Conservation (phyloP, 1,140 invertebrate genomes). For the Venturia canescens region DNA sequence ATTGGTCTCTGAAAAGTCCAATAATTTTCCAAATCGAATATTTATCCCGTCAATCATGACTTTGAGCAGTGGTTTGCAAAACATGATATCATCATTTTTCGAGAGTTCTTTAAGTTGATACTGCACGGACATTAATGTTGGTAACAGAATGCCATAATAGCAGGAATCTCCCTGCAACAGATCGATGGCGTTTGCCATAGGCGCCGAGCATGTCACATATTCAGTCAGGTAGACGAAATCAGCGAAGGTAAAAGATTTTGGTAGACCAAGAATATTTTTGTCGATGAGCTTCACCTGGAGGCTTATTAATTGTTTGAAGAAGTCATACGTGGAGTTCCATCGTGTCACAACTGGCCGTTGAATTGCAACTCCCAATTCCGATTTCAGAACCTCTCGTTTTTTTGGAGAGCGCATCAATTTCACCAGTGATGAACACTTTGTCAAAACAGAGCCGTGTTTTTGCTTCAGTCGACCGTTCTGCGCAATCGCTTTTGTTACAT, state of each 20-base stretch:
- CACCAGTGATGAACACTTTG: neutral
- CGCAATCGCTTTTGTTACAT: neutral
- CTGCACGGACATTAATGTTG: neutral
- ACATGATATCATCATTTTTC: neutral
- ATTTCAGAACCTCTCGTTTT: neutral
- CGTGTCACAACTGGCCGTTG: constrained; percentile 4
- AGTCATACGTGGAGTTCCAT: neutral
- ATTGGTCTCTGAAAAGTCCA: too few species aligned
- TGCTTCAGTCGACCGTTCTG: neutral
- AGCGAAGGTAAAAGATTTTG: neutral
- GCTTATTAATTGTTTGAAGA: neutral
- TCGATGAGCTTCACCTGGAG: neutral
- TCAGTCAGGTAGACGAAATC: constrained; percentile 7
- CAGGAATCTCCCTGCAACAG: neutral
- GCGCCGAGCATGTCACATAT: neutral
- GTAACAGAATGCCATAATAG: constrained; percentile 16
- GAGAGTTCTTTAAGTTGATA: neutral
- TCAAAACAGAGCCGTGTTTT: constrained; percentile 8
- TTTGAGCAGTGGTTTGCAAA: constrained; percentile 10
- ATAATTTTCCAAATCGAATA: too few species aligned
- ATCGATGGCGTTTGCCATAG: constrained; percentile 18
- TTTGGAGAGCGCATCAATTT: neutral
- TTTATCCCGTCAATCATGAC: too few species aligned
- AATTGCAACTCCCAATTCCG: neutral
- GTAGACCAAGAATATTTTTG: neutral